Conservation (phyloP, 1,140 invertebrate species). For the Zeugodacus cucurbitae region DNA sequence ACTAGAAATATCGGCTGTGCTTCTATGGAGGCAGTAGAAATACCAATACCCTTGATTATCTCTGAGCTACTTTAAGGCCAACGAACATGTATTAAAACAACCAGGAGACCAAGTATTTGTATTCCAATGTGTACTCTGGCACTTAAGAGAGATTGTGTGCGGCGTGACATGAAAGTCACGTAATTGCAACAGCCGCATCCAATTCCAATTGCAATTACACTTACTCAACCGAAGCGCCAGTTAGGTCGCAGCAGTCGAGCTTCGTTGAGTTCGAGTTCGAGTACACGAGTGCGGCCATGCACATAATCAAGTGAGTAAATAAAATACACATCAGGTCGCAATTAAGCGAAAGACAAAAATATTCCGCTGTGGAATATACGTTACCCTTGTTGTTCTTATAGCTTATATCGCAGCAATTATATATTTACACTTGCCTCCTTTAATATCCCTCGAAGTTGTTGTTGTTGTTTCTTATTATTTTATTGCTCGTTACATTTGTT, state of each 20-base stretch:
- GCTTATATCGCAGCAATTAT: background rate
- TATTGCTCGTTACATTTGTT: background rate
- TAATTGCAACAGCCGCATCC: too few species aligned
- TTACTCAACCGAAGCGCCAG: background rate
- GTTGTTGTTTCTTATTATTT: background rate
- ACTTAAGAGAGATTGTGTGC: too few species aligned
- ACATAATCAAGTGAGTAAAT: conserved; percentile 13
- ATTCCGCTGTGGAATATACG: background rate
- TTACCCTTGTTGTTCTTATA: background rate
- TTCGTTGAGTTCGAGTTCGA: background rate
- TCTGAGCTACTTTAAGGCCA: too few species aligned
- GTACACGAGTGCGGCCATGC: background rate
- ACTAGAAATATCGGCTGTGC: too few species aligned
- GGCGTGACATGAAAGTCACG: too few species aligned
- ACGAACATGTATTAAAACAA: too few species aligned
- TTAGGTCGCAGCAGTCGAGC: background rate
- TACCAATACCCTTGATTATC: too few species aligned
- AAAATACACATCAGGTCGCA: background rate
- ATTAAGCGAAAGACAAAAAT: background rate
- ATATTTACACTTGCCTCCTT: background rate
- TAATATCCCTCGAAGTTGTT: background rate
- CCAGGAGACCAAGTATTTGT: too few species aligned
- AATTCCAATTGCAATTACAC: too few species aligned
- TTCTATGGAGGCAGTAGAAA: too few species aligned
- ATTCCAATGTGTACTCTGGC: too few species aligned